Percentiles rank a stretch among this genome's conserved stretches.
Evolutionary conservation across 2,797 vertebrate genomes (phyloP).

Genomic region (Phaenicophaeus curvirostris): DNA sequence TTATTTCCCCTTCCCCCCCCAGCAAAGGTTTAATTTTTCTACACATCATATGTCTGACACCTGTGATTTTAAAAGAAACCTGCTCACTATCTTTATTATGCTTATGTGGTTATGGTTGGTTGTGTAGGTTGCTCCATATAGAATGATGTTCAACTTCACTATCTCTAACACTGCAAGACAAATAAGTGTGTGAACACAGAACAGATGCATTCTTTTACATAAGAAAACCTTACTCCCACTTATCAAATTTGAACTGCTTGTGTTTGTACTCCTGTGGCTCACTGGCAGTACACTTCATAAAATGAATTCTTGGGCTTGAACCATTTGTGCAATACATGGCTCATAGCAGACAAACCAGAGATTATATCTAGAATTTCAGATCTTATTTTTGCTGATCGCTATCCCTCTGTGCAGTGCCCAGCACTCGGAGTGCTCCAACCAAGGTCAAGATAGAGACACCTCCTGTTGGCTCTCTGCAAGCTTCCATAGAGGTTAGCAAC

Average conservation of each 20-base stretch:
- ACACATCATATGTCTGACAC: neutral
- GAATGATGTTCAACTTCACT: slow-evolving; percentile 14
- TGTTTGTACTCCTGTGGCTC: slow-evolving; percentile 49
- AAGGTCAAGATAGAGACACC: neutral
- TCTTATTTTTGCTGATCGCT: neutral
- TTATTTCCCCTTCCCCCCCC: neutral
- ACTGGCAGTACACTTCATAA: neutral
- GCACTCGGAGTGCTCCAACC: neutral
- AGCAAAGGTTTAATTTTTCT: neutral
- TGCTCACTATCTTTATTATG: neutral
- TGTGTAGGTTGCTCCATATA: neutral
- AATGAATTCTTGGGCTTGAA: neutral
- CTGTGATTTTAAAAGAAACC: neutral
- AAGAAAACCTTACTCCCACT: neutral
- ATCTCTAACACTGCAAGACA: slow-evolving; percentile 12
- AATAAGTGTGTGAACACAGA: slow-evolving; percentile 34
- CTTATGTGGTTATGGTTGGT: neutral
- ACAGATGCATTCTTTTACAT: slow-evolving; percentile 41
- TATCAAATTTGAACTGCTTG: slow-evolving; percentile 15
- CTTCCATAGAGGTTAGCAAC: neutral
- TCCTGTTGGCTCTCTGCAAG: neutral
- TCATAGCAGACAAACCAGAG: neutral
- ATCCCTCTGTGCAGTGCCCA: neutral
- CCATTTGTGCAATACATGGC: neutral
- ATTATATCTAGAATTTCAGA: neutral